These are phyloP conservation scores for Rhodinocichla rosea DNA, from an alignment of 2,113 vertebrate genomes.

Conservation along the genomic window DNA sequence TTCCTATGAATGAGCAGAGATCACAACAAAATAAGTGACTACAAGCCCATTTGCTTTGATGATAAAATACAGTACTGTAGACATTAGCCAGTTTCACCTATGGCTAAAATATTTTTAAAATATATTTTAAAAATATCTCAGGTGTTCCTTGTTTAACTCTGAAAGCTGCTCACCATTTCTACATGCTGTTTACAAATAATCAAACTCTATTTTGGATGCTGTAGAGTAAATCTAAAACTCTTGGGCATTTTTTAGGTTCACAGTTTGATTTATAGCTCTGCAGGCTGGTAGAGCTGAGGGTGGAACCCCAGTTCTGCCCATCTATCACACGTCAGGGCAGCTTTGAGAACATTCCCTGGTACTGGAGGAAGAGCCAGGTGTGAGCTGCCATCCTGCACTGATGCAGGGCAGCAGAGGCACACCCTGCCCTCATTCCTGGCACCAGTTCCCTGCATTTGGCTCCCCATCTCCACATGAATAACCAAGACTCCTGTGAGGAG, in stretches of 20 bases:
- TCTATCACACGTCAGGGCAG: background rate
- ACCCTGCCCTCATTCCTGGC: background rate
- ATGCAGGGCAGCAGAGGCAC: background rate
- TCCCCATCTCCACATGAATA: background rate
- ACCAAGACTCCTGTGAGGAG: background rate
- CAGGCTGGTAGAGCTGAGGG: background rate
- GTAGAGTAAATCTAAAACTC: background rate
- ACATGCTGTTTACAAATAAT: background rate
- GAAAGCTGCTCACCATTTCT: background rate
- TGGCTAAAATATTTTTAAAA: background rate
- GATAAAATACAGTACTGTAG: background rate
- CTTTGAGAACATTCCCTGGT: background rate
- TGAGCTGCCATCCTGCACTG: background rate
- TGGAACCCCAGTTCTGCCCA: background rate
- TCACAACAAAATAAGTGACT: background rate
- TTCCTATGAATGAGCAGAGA: background rate
- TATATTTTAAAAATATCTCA: background rate
- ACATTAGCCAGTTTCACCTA: background rate
- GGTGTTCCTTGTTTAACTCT: background rate
- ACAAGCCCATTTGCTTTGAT: background rate
- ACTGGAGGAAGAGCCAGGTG: background rate
- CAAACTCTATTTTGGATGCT: background rate
- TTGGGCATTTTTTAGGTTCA: background rate
- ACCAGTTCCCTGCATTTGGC: background rate
- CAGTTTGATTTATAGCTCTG: background rate